These are phyloP conservation scores for Callosobruchus maculatus DNA, from an alignment of 2,888 invertebrate genomes.

Conservation along the genomic window DNA sequence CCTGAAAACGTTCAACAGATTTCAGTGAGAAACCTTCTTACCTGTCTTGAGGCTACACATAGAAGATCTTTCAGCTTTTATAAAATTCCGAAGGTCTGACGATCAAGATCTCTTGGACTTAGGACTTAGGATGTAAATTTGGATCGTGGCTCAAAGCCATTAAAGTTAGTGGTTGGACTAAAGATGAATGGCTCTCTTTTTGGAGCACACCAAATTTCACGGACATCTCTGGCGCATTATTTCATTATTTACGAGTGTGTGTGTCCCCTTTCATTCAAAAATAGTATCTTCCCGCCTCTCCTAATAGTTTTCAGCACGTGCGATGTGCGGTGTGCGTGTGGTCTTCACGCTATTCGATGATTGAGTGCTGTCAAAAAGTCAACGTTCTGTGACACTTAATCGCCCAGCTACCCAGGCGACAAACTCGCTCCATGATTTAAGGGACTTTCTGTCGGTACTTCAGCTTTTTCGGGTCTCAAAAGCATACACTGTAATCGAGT, in stretches of 20 bases:
- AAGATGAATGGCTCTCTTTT: no score
- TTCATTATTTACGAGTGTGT: constrained; percentile 13
- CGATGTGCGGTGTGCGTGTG: constrained; percentile 39
- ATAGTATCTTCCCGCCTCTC: not conserved
- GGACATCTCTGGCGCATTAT: constrained; percentile 3
- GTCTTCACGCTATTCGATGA: constrained; percentile 42
- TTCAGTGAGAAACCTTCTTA: no score
- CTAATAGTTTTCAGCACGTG: constrained; percentile 19
- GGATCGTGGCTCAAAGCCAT: no score
- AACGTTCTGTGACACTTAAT: constrained; percentile 43
- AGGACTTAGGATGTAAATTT: no score
- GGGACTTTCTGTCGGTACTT: not conserved
- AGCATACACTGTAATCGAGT: no score
- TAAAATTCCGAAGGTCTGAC: no score
- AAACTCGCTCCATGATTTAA: not conserved
- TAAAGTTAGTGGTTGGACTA: no score
- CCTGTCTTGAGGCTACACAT: no score
- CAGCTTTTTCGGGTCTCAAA: not conserved
- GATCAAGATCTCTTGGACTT: no score
- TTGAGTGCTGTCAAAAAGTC: constrained; percentile 41
- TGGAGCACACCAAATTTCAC: not conserved
- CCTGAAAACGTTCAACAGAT: no score
- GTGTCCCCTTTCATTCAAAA: constrained; percentile 4
- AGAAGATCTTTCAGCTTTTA: no score
- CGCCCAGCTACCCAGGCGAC: constrained; percentile 18